phyloP scores from a whole-genome alignment of 2,113 vertebrate genomes.

The Coregonus clupeaformis region DNA sequence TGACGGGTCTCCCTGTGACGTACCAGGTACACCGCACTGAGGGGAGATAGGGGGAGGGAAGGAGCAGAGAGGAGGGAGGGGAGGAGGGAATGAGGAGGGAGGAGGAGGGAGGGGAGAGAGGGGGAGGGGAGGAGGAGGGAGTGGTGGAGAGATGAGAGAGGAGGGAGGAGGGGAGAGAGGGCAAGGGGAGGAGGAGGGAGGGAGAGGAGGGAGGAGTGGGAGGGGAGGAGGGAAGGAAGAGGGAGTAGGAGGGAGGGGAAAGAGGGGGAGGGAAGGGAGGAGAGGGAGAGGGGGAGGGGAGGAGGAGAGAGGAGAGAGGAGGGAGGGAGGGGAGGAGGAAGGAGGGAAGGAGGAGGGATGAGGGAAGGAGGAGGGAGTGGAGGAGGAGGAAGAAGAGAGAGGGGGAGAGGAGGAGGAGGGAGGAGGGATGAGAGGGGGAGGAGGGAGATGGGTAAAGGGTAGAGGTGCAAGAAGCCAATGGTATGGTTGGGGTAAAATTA shows the following conservation, averaged over 20 bases:
- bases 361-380: too few species aligned
- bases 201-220: neutral
- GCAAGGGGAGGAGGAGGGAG: neutral
- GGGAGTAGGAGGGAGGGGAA: too few species aligned
- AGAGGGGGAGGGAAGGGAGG: neutral
- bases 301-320: too few species aligned
- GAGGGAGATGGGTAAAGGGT: neutral
- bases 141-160: neutral
- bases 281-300: neutral
- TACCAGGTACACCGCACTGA: slow-evolving; percentile 90
- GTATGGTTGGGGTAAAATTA: too few species aligned
- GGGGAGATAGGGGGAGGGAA: slow-evolving; percentile 12
- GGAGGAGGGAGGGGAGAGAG: too few species aligned
- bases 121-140: neutral
- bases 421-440: too few species aligned
- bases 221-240: neutral
- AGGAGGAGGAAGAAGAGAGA: too few species aligned
- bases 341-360: too few species aligned
- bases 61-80: neutral
- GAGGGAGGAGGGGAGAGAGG: neutral
- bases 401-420: too few species aligned
- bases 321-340: too few species aligned
- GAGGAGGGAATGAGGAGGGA: neutral
- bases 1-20: slow-evolving; percentile 88
- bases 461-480: neutral